phyloP scores from a whole-genome alignment of 2,113 vertebrate species.

The Eudyptes chrysolophus region DNA sequence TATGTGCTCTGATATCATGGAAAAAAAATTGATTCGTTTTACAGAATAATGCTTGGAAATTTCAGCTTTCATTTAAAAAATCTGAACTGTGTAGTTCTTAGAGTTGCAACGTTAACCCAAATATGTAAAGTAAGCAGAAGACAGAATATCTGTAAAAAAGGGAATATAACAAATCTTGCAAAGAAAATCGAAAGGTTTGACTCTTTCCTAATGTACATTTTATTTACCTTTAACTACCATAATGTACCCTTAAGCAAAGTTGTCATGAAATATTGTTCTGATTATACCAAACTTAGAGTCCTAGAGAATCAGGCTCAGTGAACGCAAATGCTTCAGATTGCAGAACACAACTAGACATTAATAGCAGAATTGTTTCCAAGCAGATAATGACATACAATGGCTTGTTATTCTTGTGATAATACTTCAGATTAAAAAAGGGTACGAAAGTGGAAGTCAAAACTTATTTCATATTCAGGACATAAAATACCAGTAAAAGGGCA shows the following conservation, averaged over 20 bases:
- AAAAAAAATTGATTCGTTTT: background rate
- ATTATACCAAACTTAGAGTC: background rate
- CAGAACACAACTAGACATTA: background rate
- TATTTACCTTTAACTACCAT: background rate
- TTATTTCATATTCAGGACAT: background rate
- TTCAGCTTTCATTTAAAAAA: background rate
- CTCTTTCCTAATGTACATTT: background rate
- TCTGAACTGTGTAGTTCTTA: background rate
- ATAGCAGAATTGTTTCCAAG: background rate
- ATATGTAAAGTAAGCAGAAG: background rate
- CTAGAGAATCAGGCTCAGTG: background rate
- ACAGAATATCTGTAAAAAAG: background rate
- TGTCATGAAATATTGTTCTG: background rate
- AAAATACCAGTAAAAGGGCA: background rate
- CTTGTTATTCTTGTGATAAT: background rate
- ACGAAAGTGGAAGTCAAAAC: background rate
- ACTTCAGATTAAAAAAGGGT: background rate
- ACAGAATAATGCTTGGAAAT: background rate
- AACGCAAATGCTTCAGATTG: background rate
- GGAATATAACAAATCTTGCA: background rate
- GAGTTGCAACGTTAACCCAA: background rate
- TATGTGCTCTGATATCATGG: background rate
- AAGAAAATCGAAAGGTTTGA: background rate
- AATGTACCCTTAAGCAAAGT: background rate
- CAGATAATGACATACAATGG: background rate